phyloP scores from a whole-genome alignment of 2,797 vertebrate genomes.

The Sylvilagus floridanus region DNA sequence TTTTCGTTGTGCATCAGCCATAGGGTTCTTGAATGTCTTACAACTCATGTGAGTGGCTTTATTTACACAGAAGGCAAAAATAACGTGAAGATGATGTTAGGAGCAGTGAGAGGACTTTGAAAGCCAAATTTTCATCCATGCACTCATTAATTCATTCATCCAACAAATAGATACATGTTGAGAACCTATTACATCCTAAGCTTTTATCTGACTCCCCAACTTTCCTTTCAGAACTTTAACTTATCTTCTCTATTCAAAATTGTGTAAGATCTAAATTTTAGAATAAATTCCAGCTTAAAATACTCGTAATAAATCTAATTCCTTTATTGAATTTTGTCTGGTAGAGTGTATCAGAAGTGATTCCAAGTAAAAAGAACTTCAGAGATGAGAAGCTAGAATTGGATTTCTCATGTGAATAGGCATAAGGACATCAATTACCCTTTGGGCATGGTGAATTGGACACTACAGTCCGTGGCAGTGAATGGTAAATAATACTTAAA shows the following conservation, averaged over 20 bases:
- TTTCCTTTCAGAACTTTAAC: background rate
- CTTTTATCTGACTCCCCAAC: background rate
- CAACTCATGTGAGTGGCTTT: background rate
- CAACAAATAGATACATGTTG: background rate
- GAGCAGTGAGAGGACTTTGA: background rate
- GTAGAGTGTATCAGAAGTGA: background rate
- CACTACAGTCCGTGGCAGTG: background rate
- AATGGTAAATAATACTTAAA: background rate
- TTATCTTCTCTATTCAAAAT: background rate
- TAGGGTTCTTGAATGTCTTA: background rate
- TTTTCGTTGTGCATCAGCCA: background rate
- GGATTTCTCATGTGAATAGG: background rate
- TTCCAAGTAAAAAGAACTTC: background rate
- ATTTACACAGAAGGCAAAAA: background rate
- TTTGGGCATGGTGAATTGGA: background rate
- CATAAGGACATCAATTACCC: background rate
- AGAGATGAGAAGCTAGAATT: background rate
- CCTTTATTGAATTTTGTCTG: background rate
- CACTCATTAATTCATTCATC: slow-evolving; percentile 10
- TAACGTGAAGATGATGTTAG: background rate
- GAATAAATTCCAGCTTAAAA: background rate
- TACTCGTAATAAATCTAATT: background rate
- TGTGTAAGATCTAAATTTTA: background rate
- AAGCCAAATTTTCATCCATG: background rate
- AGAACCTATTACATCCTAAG: background rate